These are phyloP conservation scores for Propithecus coquereli DNA, from an alignment of 2,113 vertebrate species.

Conservation along the genomic window DNA sequence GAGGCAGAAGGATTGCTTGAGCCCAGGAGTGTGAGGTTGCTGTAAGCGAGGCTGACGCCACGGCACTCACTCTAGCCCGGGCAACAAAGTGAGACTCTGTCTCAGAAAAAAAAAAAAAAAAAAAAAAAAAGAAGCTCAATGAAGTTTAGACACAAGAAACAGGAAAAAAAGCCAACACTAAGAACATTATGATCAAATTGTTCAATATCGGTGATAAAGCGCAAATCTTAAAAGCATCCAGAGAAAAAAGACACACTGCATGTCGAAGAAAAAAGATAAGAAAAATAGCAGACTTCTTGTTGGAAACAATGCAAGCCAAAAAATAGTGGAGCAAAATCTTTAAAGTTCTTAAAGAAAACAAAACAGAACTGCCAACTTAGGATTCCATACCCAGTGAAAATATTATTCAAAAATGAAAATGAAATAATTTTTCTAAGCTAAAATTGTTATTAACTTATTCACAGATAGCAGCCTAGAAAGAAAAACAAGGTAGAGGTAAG, in stretches of 20 bases:
- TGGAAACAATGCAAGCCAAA: background rate
- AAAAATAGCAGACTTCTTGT: background rate
- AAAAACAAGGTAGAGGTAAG: conserved; percentile 52
- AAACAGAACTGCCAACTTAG: background rate
- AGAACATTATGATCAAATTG: background rate
- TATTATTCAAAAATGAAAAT: background rate
- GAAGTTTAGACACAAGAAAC: background rate
- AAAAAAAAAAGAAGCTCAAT: background rate
- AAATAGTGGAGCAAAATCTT: background rate
- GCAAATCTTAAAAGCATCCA: background rate
- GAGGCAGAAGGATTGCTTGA: too few relatives aligned
- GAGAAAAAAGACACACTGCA: background rate
- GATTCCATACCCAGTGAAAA: background rate
- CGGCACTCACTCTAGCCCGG: too few relatives aligned
- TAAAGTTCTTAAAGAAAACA: background rate
- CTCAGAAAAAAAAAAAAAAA: too few relatives aligned
- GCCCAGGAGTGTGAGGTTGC: too few relatives aligned
- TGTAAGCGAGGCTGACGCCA: too few relatives aligned
- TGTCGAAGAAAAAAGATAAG: background rate
- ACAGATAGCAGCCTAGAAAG: conserved; percentile 29
- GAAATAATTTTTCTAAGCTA: background rate
- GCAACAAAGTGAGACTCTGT: too few relatives aligned
- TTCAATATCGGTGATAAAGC: background rate
- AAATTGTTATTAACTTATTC: conserved; percentile 28
- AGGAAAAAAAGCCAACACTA: background rate